Base-by-base conservation (phyloP, 2,797 vertebrate genomes). In the Labroides dimidiatus region DNA sequence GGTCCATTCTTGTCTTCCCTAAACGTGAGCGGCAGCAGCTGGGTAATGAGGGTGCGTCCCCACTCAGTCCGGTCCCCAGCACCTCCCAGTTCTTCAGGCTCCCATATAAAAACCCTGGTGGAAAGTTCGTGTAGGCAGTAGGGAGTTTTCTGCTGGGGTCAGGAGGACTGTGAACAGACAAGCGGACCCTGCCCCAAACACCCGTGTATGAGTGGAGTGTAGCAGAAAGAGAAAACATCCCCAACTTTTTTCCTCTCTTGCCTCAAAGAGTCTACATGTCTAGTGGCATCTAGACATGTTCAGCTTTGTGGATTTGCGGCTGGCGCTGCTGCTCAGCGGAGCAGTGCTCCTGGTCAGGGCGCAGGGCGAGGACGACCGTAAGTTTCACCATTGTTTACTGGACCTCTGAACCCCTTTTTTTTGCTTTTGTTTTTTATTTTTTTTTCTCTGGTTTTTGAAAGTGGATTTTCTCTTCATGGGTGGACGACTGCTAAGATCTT, bases 251-350 rank as follows among this genome's bases (percentile, higher is more conserved):
- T 91, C 94, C 94, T 95, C 92, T 89, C 94, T 89, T 81, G 93
- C 95, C 96, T 96, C 97, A 97, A 96, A 98, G 97, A 99, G 97
- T 99, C 96, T 99, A 97, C 97, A 98, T 99, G 97, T 98, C 97
- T 97, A 93, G 89, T 96, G 95, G 82, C 79, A 80, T 96, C 94
- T 94, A 95, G 97, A 96, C 95, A 99, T 99, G 97, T 98, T 99
- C 96, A 99, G 97, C 97, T 99, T 99, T 99, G 97, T 98, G 97
- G 97, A 99, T 98, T 93, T 97, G 94, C 96, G 96, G 95, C 95
- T 96, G 91, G 95, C 95, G 94, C 96, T 98, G 94, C 93, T 98
- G 93, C 96, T 99, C 93, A 92, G 96, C 88, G 96, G 95, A 84
- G 94, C 95, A 19, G 96, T 93, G 88, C 93, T 98, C 90, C 92